phyloP scores from a whole-genome alignment of 2,888 invertebrate species.

The Cryptus viduatorius region DNA sequence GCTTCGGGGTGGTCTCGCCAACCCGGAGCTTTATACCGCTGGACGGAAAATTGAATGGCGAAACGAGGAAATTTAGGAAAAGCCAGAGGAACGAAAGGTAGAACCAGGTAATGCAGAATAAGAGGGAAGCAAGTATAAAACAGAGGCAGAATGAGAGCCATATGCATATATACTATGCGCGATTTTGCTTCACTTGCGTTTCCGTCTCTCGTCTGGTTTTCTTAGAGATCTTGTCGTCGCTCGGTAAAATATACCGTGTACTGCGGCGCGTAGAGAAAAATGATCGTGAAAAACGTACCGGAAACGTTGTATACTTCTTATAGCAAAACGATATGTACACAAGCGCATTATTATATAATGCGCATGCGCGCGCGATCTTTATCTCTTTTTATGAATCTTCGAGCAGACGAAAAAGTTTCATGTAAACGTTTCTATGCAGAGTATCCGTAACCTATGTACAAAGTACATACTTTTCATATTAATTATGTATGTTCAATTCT shows the following conservation, averaged over 20 bases:
- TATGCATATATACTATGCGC: background rate
- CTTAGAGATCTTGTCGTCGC: background rate
- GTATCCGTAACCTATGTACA: no score
- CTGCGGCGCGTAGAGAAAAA: no score
- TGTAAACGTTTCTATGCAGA: background rate
- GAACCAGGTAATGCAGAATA: background rate
- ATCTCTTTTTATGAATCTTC: no score
- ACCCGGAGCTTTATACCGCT: conserved; percentile 19
- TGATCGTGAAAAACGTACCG: no score
- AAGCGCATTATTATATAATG: no score
- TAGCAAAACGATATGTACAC: no score
- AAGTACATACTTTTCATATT: no score
- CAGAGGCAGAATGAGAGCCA: background rate
- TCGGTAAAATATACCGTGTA: background rate
- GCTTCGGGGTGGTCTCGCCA: conserved; percentile 3
- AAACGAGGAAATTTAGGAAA: conserved; percentile 48
- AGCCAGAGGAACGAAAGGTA: background rate
- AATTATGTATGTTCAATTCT: no score
- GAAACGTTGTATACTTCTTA: no score
- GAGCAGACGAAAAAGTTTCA: background rate
- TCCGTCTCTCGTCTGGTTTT: background rate
- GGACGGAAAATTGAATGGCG: conserved; percentile 52
- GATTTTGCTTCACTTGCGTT: background rate
- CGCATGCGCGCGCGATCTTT: no score
- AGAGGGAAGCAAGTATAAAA: conserved; percentile 1